Evolutionary conservation across 2,113 vertebrate species (phyloP), one percentile per base, ranked within the genome.

Genomic region (Bambusicola thoracicus): DNA sequence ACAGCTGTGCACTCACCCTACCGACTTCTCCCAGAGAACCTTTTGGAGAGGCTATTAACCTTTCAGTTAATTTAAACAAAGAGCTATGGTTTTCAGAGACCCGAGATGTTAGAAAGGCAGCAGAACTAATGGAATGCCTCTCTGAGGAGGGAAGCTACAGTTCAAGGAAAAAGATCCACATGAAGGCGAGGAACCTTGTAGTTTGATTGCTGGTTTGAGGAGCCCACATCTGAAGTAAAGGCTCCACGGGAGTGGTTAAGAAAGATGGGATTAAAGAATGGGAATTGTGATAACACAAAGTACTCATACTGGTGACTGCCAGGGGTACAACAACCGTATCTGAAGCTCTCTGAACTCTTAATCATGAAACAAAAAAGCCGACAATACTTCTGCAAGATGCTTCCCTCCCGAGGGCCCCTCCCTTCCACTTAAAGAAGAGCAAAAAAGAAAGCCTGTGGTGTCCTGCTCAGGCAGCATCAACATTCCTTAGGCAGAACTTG

Each of bases 261-360:
- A 38, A 32, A 32, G 40, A 17, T 5, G 32, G 24, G 38, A 53
- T 59, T 59, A 79, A 68, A 16, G 46, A 32, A 79, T 62, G 18
- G 9, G 19, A 43, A 43, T 1, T 0, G 1, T 21, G 32, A 61
- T 21, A 43, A 32, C 0, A 0, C 3, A 11, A 46, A 67, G 10
- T 22, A 46, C 34, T 78, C 10, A 41, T 32, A 30, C 3, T 30
- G 11, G 61, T 44, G 46, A 56, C 59, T 48, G 30, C 40, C 62
- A 53, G 73, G 61, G 19, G 59, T 2, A 0, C 38, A 48, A 56
- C 8, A 43, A 17, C 0, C 4, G 67, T 36, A 34, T 36, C 32
- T 30, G 8, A 22, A 58, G 44, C 38, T 53, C 4, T 0, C 27
- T 55, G 27, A 58, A 44, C 17, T 48, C 59, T 36, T 81, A 48